These are phyloP conservation scores for Tupaia chinensis DNA, from an alignment of 2,113 vertebrate genomes.

Conservation along the genomic window DNA sequence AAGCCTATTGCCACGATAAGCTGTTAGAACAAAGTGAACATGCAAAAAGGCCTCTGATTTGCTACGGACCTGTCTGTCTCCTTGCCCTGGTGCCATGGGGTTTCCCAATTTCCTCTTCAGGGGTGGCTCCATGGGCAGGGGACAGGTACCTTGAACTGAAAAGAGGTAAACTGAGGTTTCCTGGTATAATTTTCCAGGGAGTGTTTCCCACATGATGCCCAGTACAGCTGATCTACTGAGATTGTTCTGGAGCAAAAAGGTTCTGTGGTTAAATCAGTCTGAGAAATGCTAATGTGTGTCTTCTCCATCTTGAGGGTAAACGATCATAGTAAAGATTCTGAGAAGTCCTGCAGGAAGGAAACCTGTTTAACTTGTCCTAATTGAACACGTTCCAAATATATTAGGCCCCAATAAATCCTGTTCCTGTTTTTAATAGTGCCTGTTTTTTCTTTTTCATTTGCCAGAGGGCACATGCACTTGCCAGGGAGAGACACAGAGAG, in stretches of 20 bases:
- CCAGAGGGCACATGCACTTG: no score
- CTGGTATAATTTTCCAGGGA: background rate
- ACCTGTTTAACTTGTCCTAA: background rate
- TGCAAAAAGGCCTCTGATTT: background rate
- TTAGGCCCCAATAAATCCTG: background rate
- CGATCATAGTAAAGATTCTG: background rate
- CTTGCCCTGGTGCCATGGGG: rapidly evolving
- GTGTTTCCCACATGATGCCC: background rate
- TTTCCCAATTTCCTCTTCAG: rapidly evolving
- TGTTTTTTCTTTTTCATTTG: no score
- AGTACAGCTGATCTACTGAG: background rate
- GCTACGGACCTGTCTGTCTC: background rate
- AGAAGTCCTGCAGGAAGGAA: background rate
- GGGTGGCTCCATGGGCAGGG: background rate
- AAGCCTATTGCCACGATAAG: no score
- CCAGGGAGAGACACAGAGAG: no score
- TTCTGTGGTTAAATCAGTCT: background rate
- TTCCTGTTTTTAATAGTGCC: background rate
- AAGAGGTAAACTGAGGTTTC: background rate
- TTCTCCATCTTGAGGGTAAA: background rate
- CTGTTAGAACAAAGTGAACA: no score
- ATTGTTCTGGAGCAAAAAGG: background rate
- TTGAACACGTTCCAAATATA: background rate
- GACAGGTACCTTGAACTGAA: background rate
- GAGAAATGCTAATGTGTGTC: background rate